Conservation (phyloP, 92 coral and sea anemone genomes). For the Phenganax subtilis region DNA sequence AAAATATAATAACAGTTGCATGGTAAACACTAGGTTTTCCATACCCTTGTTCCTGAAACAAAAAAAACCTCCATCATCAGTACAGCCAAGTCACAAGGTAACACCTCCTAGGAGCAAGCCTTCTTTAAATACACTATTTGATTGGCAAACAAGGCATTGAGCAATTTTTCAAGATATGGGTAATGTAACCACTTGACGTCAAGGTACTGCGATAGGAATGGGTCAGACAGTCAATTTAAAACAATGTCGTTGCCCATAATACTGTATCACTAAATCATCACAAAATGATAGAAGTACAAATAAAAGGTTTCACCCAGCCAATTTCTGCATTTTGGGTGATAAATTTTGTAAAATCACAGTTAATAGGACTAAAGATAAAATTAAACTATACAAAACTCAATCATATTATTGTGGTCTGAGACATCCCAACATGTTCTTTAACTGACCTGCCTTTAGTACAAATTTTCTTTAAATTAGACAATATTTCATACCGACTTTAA, state of each 20-base stretch:
- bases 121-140: not conserved
- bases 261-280: too few relatives aligned
- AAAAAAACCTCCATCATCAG: not conserved
- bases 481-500: too few relatives aligned
- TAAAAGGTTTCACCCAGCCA: too few relatives aligned
- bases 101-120: not conserved
- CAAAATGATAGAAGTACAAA: too few relatives aligned
- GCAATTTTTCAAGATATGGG: too few relatives aligned
- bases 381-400: not conserved
- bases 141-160: not conserved
- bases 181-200: too few relatives aligned
- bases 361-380: not conserved
- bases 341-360: not conserved
- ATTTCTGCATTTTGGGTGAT: too few relatives aligned
- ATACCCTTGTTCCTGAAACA: slow-evolving; percentile 65
- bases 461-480: too few relatives aligned
- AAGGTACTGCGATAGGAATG: too few relatives aligned
- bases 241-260: too few relatives aligned
- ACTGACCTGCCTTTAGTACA: too few relatives aligned
- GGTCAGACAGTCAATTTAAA: too few relatives aligned
- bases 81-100: not conserved
- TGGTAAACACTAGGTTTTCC: slow-evolving; percentile 96
- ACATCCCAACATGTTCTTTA: not conserved
- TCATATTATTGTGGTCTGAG: not conserved
- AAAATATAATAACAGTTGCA: slow-evolving; percentile 88